Conservation (phyloP, 2,888 invertebrate species). For the Rotaria macrura region DNA sequence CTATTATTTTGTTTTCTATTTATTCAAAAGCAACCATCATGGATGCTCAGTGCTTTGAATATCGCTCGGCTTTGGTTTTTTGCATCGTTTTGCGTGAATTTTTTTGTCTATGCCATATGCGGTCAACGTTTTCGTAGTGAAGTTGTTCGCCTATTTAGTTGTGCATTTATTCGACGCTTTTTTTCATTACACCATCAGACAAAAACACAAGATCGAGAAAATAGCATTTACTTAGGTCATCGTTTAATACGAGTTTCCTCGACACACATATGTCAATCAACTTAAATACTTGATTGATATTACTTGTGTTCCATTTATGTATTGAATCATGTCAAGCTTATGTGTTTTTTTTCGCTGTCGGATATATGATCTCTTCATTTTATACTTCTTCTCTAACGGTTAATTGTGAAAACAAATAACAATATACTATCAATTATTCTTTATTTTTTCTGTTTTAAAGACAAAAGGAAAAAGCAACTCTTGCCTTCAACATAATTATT, state of each 20-base stretch:
- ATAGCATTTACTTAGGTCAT: background rate
- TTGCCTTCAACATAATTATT: too few species aligned
- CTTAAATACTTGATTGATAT: background rate
- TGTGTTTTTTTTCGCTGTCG: background rate
- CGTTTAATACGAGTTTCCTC: background rate
- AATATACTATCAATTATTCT: background rate
- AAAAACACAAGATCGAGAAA: background rate
- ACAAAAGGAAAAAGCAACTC: too few species aligned
- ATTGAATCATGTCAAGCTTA: too few species aligned
- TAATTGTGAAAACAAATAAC: background rate
- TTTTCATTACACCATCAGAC: background rate
- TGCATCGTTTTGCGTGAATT: slow-evolving; percentile 18
- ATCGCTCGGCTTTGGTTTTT: slow-evolving; percentile 14
- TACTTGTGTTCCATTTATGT: background rate
- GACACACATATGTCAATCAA: background rate
- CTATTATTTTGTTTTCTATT: slow-evolving; percentile 14
- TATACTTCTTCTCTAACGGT: background rate
- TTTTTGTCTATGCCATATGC: slow-evolving; percentile 5
- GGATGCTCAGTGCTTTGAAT: background rate
- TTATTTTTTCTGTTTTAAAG: background rate
- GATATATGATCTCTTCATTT: background rate
- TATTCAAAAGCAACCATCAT: background rate
- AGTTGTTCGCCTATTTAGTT: slow-evolving; percentile 9
- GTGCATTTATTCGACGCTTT: background rate
- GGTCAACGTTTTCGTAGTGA: slow-evolving; percentile 18